A percentile compares a stretch with the other conserved stretches of the same genome.
These are phyloP conservation scores for Ochotona curzoniae DNA, from an alignment of 2,113 vertebrate genomes.

Conservation along the genomic window DNA sequence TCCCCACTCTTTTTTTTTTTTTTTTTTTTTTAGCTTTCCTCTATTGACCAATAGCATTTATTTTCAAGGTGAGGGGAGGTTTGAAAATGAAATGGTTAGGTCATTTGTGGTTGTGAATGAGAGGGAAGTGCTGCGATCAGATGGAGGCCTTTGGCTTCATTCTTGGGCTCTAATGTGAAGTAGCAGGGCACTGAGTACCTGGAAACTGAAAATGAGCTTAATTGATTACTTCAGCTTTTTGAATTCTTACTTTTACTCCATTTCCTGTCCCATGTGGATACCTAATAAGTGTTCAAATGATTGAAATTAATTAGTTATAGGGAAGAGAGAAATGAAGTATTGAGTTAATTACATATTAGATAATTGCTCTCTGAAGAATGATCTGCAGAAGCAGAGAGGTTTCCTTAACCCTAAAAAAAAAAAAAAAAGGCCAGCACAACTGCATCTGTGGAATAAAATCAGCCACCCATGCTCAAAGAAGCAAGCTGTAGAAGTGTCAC, in stretches of 20 bases:
- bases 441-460: not conserved
- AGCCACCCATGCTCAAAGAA: conserved; percentile 26
- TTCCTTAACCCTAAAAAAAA: conserved; percentile 50
- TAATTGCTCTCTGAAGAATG: conserved; percentile 38
- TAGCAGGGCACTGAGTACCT: not conserved
- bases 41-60: not conserved
- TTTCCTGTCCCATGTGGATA: conserved; percentile 39
- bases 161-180: not conserved
- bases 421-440: not conserved
- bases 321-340: conserved; percentile 36
- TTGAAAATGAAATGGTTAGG: conserved; percentile 25
- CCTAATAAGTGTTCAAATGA: conserved; percentile 50
- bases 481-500: not conserved
- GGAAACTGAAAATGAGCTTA: conserved; percentile 29
- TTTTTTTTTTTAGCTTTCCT: not conserved
- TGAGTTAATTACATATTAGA: conserved; percentile 52
- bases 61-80: not conserved
- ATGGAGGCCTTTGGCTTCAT: conserved; percentile 4
- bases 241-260: conserved; percentile 33
- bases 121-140: conserved; percentile 19
- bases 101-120: conserved; percentile 42
- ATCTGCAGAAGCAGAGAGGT: not conserved
- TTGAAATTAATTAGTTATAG: conserved; percentile 65
- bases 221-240: conserved; percentile 15
- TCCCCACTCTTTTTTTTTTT: not conserved